Evolutionary conservation across 2,113 vertebrate species (phyloP).

Genomic region (Zosterops pallidus): DNA sequence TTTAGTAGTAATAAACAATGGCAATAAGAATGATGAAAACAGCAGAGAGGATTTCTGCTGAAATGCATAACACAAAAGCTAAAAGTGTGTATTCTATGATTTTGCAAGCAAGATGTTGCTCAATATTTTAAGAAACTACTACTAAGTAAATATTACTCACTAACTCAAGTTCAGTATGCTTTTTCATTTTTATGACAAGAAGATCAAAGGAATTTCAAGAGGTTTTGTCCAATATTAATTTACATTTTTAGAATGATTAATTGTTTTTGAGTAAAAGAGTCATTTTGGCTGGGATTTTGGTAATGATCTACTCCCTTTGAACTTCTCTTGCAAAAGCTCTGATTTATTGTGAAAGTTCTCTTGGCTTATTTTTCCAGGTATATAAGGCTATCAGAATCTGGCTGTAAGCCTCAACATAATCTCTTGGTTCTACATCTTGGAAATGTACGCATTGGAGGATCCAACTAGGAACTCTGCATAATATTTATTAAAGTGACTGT

Average conservation of each 20-base stretch:
- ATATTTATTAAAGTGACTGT: constrained; percentile 17
- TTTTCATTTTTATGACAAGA: background rate
- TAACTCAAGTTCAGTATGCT: background rate
- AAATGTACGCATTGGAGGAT: background rate
- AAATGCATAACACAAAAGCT: background rate
- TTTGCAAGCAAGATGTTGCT: background rate
- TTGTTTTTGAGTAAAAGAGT: background rate
- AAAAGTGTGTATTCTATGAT: background rate
- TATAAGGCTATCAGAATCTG: background rate
- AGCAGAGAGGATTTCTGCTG: background rate
- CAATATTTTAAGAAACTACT: background rate
- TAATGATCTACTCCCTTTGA: background rate
- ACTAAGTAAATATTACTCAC: background rate
- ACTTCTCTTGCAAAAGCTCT: background rate
- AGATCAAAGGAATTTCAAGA: background rate
- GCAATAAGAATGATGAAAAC: background rate
- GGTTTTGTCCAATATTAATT: background rate
- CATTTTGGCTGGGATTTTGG: background rate
- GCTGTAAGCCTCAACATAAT: background rate
- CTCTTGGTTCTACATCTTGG: background rate
- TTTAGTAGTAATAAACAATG: background rate
- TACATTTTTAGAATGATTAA: background rate
- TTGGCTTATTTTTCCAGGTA: constrained; percentile 16
- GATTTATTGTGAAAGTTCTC: background rate
- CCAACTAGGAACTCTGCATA: background rate